A percentile compares a stretch with the other conserved stretches of the same genome.
Evolutionary conservation across 2,113 vertebrate genomes (phyloP).

Genomic region (Dromas ardeola): DNA sequence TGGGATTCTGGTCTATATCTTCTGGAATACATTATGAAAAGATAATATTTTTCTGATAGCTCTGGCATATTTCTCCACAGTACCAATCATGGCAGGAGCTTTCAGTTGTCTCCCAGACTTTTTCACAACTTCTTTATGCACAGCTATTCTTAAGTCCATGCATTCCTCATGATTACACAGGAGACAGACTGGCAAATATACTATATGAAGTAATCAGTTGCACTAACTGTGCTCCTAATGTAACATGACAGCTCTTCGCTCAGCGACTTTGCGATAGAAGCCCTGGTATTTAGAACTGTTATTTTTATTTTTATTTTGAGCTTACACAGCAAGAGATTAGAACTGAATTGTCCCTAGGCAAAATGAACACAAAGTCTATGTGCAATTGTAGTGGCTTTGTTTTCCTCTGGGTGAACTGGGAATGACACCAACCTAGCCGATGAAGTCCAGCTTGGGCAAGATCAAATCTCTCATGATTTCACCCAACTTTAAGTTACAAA

Average conservation of each 20-base stretch:
- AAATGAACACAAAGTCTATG: background rate
- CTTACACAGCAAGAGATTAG: background rate
- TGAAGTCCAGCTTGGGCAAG: background rate
- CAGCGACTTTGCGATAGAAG: background rate
- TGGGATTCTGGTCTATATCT: background rate
- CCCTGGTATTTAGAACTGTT: background rate
- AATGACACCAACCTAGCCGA: background rate
- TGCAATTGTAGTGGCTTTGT: background rate
- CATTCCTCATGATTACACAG: background rate
- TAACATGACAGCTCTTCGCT: background rate
- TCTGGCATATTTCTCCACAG: background rate
- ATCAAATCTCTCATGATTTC: background rate
- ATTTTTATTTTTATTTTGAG: slow-evolving; percentile 21
- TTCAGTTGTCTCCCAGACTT: background rate
- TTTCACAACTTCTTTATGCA: background rate
- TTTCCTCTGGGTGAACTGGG: background rate
- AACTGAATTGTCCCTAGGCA: background rate
- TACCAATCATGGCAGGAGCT: background rate
- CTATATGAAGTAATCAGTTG: background rate
- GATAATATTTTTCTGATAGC: background rate
- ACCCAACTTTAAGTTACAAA: background rate
- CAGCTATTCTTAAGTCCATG: background rate
- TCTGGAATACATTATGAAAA: background rate
- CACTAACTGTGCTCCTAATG: background rate
- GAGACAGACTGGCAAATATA: slow-evolving; percentile 6